phyloP scores from a whole-genome alignment of 1,140 invertebrate species.

The Harpegnathos saltator region DNA sequence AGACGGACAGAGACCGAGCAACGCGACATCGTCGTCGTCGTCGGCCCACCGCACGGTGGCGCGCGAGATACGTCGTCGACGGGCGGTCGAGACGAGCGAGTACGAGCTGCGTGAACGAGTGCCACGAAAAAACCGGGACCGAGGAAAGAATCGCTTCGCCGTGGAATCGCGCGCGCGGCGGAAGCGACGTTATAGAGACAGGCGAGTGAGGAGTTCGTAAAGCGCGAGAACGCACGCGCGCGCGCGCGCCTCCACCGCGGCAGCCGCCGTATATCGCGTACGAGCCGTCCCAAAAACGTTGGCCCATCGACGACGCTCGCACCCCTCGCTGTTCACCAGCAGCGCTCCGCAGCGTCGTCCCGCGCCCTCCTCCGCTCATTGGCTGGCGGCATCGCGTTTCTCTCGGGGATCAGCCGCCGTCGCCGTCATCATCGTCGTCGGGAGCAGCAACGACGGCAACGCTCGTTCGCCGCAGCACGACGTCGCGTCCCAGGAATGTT shows the following conservation, averaged over 20 bases:
- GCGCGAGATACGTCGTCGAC: slow-evolving; percentile 31
- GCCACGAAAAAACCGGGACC: slow-evolving; percentile 55
- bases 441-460: too few relatives aligned
- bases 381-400: slow-evolving; percentile 70
- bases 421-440: slow-evolving; percentile 12
- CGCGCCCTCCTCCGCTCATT: slow-evolving; percentile 69
- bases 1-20: neutral
- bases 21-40: slow-evolving; percentile 22
- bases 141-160: slow-evolving; percentile 47
- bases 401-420: slow-evolving; percentile 34
- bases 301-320: slow-evolving; percentile 48
- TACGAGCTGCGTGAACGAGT: neutral
- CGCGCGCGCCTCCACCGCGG: slow-evolving; percentile 37
- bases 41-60: slow-evolving; percentile 23
- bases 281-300: slow-evolving; percentile 78
- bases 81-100: neutral
- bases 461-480: too few relatives aligned
- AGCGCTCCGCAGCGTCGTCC: slow-evolving; percentile 56
- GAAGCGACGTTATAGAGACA: slow-evolving; percentile 51
- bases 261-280: slow-evolving; percentile 71
- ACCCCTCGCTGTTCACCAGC: slow-evolving; percentile 53
- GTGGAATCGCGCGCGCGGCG: slow-evolving; percentile 25
- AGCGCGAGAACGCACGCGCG: too few relatives aligned
- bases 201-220: slow-evolving; percentile 35
- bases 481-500: too few relatives aligned